Evolutionary conservation across 2,888 invertebrate genomes (phyloP).

Genomic region (Andrena camellia): DNA sequence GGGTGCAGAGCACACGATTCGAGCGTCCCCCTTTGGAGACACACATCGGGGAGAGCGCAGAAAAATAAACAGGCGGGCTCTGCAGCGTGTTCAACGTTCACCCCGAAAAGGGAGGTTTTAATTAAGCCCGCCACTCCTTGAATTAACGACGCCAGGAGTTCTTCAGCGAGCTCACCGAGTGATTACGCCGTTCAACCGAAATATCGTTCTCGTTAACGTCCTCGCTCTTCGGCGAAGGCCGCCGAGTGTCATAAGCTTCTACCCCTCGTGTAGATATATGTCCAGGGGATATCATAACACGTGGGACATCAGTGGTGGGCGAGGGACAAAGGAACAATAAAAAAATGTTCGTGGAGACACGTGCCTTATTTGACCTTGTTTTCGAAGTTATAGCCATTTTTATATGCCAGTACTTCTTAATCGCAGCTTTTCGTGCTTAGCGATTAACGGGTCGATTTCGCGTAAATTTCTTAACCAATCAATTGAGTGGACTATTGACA

Average conservation of each 20-base stretch:
- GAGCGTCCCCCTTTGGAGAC: background rate
- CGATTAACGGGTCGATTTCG: too few species aligned
- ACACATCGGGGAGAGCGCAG: background rate
- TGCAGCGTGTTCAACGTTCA: background rate
- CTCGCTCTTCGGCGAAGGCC: background rate
- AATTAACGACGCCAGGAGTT: conserved; percentile 29
- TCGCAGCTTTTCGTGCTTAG: too few species aligned
- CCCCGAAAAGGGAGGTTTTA: conserved; percentile 32
- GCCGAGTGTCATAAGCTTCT: background rate
- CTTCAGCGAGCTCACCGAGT: background rate
- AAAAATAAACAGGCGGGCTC: conserved; percentile 41
- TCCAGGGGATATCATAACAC: too few species aligned
- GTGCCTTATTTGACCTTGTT: too few species aligned
- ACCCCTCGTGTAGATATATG: background rate
- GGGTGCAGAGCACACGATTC: conserved; percentile 11
- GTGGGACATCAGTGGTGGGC: too few species aligned
- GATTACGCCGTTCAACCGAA: conserved; percentile 17
- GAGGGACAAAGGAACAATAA: too few species aligned
- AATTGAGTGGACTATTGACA: too few species aligned
- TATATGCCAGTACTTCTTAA: too few species aligned
- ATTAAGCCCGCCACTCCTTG: conserved; percentile 42
- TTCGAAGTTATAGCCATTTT: too few species aligned
- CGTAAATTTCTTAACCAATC: too few species aligned
- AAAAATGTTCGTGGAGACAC: too few species aligned
- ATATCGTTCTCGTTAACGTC: conserved; percentile 28